Evolutionary conservation across 2,888 invertebrate genomes (phyloP).

Genomic region (Noctua pronuba): DNA sequence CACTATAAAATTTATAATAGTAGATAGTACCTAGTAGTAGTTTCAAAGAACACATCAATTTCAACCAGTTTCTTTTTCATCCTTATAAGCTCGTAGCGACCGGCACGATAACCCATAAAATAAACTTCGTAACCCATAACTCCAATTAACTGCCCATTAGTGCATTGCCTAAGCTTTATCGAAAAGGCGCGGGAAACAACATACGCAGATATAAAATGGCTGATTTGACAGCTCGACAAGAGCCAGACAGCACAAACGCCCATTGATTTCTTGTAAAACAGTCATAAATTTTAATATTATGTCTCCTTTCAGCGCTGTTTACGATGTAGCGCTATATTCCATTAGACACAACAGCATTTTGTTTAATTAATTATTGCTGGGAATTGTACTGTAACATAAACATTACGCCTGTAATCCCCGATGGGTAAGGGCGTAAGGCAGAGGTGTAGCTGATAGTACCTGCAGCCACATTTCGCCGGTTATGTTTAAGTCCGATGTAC

Average conservation of each 20-base stretch:
- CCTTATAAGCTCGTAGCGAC: background rate
- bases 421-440: too few relatives aligned
- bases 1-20: background rate
- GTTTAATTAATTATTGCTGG: slow-evolving; percentile 11
- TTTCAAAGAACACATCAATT: background rate
- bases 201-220: slow-evolving; percentile 18
- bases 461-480: too few relatives aligned
- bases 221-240: slow-evolving; percentile 61
- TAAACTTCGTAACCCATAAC: background rate
- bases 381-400: background rate
- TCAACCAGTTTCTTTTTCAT: background rate
- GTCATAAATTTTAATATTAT: slow-evolving; percentile 72
- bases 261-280: slow-evolving; percentile 80
- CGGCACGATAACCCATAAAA: background rate
- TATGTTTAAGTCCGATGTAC: too few relatives aligned
- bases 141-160: slow-evolving; percentile 15
- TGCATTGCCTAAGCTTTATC: background rate
- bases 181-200: slow-evolving; percentile 15
- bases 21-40: too few relatives aligned
- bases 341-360: background rate
- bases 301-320: slow-evolving; percentile 57
- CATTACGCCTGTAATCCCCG: too few relatives aligned
- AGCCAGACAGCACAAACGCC: slow-evolving; percentile 29
- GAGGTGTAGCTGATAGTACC: too few relatives aligned
- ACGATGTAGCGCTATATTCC: slow-evolving; percentile 19